These are phyloP conservation scores for Erebia epiphron DNA, from an alignment of 2,888 invertebrate species.

Conservation along the genomic window DNA sequence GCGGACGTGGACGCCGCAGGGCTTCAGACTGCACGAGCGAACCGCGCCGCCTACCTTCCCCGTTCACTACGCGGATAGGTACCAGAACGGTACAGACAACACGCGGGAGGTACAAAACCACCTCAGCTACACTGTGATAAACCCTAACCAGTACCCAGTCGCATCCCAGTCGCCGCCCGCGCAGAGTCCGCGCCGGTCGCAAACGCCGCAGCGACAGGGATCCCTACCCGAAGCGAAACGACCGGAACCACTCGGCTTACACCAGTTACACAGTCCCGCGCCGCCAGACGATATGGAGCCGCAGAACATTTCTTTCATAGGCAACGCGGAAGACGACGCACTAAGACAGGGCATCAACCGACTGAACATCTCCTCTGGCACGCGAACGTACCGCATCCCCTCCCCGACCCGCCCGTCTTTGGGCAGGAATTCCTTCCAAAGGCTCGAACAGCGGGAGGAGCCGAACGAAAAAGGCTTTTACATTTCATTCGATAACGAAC, in stretches of 20 bases:
- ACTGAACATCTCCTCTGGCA: conserved; percentile 93
- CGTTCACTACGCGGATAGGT: conserved; percentile 76
- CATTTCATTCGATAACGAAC: conserved; percentile 95
- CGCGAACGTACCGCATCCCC: conserved; percentile 93
- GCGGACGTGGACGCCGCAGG: conserved; percentile 75
- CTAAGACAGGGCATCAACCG: conserved; percentile 87
- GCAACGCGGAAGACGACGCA: conserved; percentile 84
- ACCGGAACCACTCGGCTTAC: conserved; percentile 69
- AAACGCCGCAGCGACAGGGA: conserved; percentile 82
- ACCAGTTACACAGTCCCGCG: conserved; percentile 81
- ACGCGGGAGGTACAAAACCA: conserved; percentile 77
- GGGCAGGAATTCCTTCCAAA: conserved; percentile 88
- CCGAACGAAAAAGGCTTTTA: conserved; percentile 93
- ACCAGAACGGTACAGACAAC: conserved; percentile 86
- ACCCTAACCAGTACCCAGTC: conserved; percentile 75
- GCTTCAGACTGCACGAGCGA: conserved; percentile 87
- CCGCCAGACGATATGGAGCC: conserved; percentile 94
- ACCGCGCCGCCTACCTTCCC: conserved; percentile 59
- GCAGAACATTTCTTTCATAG: conserved; percentile 96
- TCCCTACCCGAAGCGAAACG: conserved; percentile 59
- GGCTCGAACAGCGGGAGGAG: conserved; percentile 60
- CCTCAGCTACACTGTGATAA: conserved; percentile 82
- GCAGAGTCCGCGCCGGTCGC: conserved; percentile 85
- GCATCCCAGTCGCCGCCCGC: conserved; percentile 80
- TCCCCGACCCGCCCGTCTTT: conserved; percentile 91